Percentiles rank a stretch among this genome's conserved stretches.
phyloP scores from a whole-genome alignment of 2,888 invertebrate species.

The Microchrysa polita region DNA sequence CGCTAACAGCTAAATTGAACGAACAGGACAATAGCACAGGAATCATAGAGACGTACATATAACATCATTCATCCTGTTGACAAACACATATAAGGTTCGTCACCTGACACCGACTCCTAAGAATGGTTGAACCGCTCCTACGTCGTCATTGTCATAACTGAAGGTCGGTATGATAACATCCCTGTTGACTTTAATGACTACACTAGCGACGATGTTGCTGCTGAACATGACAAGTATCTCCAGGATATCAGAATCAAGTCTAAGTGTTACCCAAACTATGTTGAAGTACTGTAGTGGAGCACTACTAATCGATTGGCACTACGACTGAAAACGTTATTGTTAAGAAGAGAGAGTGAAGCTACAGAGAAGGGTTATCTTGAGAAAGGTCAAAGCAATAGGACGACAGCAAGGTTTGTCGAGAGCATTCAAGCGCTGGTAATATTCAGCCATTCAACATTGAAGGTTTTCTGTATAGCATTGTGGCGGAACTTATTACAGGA shows the following conservation, averaged over 20 bases:
- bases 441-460: neutral
- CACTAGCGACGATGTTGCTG: neutral
- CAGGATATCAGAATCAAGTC: neutral
- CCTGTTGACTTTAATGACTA: conserved; percentile 14
- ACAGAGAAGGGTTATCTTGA: neutral
- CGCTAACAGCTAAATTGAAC: conserved; percentile 30
- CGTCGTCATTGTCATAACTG: neutral
- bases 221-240: conserved; percentile 11
- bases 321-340: neutral
- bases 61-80: neutral
- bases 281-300: conserved; percentile 22
- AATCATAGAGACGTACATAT: neutral
- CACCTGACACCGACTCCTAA: neutral
- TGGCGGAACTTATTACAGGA: no score
- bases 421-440: neutral
- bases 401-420: neutral
- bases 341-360: conserved; percentile 23
- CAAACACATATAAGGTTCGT: no score
- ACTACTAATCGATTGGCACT: conserved; percentile 20
- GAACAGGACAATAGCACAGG: neutral
- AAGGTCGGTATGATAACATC: conserved; percentile 12
- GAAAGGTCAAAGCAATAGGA: conserved; percentile 5
- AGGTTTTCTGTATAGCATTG: no score
- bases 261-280: neutral
- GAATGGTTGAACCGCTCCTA: neutral